Percentiles rank a stretch among this genome's conserved stretches.
phyloP scores from a whole-genome alignment of 2,113 vertebrate species.

The Ranitomeya variabilis region DNA sequence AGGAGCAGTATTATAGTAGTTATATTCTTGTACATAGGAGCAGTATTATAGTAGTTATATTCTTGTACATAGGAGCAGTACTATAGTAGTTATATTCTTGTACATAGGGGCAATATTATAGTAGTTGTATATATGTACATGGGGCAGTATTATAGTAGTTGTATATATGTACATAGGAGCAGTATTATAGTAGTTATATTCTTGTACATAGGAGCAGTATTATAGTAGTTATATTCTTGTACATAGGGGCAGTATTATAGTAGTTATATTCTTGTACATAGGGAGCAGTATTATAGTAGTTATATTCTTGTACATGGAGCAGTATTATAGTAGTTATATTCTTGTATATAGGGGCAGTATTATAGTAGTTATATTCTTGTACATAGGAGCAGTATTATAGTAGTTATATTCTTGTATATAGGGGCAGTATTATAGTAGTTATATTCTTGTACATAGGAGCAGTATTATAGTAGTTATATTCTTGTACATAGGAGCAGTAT shows the following conservation, averaged over 20 bases:
- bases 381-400: neutral
- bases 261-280: too few relatives aligned
- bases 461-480: conserved; percentile 28
- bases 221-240: neutral
- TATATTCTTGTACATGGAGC: neutral
- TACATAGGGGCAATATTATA: neutral
- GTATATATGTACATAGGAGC: neutral
- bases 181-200: conserved; percentile 16
- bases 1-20: too few relatives aligned
- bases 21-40: too few relatives aligned
- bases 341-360: neutral
- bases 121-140: neutral
- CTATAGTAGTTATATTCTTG: neutral
- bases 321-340: conserved; percentile 21
- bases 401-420: too few relatives aligned
- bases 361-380: conserved; percentile 4
- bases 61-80: too few relatives aligned
- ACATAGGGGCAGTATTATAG: too few relatives aligned
- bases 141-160: conserved; percentile 1
- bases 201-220: neutral
- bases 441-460: neutral
- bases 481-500: conserved; percentile 8
- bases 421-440: conserved; percentile 10
- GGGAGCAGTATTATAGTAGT: too few relatives aligned
- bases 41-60: too few relatives aligned